phyloP scores from a whole-genome alignment of 2,797 vertebrate genomes.

The Gymnodraco acuticeps region DNA sequence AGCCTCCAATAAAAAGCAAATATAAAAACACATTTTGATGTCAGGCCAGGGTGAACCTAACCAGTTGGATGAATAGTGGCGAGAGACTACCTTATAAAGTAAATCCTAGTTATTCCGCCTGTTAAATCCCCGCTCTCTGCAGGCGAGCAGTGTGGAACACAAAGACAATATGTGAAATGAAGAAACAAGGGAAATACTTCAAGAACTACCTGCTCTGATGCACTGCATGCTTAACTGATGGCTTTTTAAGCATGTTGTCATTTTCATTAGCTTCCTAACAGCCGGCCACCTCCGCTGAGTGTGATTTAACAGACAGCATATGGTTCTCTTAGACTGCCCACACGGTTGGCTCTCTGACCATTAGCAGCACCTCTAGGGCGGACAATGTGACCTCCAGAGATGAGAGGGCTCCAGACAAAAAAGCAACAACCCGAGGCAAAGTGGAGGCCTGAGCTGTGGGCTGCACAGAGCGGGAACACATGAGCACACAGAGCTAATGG shows the following conservation, averaged over 20 bases:
- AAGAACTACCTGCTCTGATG: slow-evolving; percentile 32
- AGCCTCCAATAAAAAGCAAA: slow-evolving; percentile 53
- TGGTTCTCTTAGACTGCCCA: slow-evolving; percentile 68
- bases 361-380: slow-evolving; percentile 70
- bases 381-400: slow-evolving; percentile 75
- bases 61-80: slow-evolving; percentile 22
- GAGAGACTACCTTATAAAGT: slow-evolving; percentile 14
- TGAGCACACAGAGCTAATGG: slow-evolving; percentile 42
- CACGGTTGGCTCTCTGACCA: slow-evolving; percentile 75
- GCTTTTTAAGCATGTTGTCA: slow-evolving; percentile 48
- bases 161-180: slow-evolving; percentile 33
- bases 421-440: slow-evolving; percentile 64
- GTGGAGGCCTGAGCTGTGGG: slow-evolving; percentile 42
- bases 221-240: slow-evolving; percentile 40
- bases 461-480: slow-evolving; percentile 37
- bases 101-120: slow-evolving; percentile 18
- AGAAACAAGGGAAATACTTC: slow-evolving; percentile 10
- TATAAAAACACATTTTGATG: slow-evolving; percentile 53
- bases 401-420: slow-evolving; percentile 64
- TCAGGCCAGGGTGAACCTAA: slow-evolving; percentile 32
- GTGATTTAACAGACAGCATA: slow-evolving; percentile 72
- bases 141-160: slow-evolving; percentile 43
- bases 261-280: slow-evolving; percentile 53
- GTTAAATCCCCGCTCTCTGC: slow-evolving; percentile 25
- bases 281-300: slow-evolving; percentile 41